Conservation (phyloP, 2,113 vertebrate species). For the Crotalus tigris region DNA sequence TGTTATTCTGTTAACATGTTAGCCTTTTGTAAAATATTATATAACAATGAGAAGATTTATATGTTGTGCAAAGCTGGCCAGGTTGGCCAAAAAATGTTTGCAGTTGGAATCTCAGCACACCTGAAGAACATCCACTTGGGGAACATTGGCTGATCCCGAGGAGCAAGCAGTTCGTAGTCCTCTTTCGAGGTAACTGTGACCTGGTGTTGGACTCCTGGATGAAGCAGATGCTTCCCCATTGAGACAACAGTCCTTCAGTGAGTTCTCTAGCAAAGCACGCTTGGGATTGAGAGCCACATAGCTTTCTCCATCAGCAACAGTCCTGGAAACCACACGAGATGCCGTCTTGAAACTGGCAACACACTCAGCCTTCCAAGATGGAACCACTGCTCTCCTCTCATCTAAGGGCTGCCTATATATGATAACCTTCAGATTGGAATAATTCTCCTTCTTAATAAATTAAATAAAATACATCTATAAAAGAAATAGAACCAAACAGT, state of each 20-base stretch:
- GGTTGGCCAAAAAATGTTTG: background rate
- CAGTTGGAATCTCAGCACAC: background rate
- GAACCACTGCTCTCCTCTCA: background rate
- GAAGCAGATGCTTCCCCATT: background rate
- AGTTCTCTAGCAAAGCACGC: background rate
- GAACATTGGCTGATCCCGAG: background rate
- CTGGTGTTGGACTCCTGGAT: background rate
- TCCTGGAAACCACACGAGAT: background rate
- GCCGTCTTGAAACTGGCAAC: background rate
- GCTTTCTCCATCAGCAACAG: no score
- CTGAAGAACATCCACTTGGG: background rate
- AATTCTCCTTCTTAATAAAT: constrained; percentile 57
- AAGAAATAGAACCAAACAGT: constrained; percentile 42
- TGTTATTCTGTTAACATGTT: background rate
- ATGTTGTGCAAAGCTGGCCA: background rate
- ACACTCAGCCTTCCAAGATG: background rate
- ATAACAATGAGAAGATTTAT: background rate
- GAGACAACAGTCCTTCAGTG: background rate
- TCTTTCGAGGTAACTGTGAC: background rate
- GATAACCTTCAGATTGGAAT: constrained; percentile 33
- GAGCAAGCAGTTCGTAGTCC: background rate
- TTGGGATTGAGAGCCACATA: background rate
- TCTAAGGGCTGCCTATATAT: background rate
- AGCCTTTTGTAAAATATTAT: background rate
- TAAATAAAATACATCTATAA: constrained; percentile 60